A percentile compares a stretch with the other conserved stretches of the same genome.
Evolutionary conservation across 2,888 invertebrate species (phyloP).

Genomic region (Athalia rosae): DNA sequence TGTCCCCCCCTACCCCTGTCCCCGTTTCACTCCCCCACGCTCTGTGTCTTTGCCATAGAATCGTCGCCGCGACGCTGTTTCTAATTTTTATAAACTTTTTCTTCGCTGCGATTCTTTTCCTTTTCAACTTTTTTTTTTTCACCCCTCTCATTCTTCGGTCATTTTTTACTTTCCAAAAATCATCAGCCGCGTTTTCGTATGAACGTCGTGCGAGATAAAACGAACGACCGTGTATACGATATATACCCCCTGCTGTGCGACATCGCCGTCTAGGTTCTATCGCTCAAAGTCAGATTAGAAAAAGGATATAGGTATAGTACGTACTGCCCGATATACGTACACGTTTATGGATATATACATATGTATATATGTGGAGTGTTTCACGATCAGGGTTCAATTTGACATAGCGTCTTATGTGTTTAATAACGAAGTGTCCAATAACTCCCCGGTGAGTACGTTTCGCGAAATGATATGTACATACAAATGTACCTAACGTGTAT

Average conservation of each 20-base stretch:
- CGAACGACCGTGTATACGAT: neutral
- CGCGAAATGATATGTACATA: too few species aligned
- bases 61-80: slow-evolving; percentile 46
- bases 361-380: neutral
- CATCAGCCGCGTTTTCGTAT: too few species aligned
- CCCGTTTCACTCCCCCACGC: too few species aligned
- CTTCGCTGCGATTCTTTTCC: slow-evolving; percentile 43
- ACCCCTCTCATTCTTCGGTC: too few species aligned
- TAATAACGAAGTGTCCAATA: too few species aligned
- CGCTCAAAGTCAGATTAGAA: slow-evolving; percentile 64
- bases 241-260: slow-evolving; percentile 52
- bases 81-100: slow-evolving; percentile 45
- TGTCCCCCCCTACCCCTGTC: slow-evolving; percentile 26
- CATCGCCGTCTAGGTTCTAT: slow-evolving; percentile 53
- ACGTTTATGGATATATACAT: neutral
- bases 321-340: neutral
- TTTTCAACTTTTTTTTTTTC: neutral
- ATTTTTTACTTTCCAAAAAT: too few species aligned
- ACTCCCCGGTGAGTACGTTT: too few species aligned
- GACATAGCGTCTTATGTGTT: too few species aligned
- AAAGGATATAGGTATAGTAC: neutral
- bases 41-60: slow-evolving; percentile 26
- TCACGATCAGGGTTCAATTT: too few species aligned
- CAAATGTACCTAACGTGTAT: too few species aligned
- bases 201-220: too few species aligned